Base-by-base conservation (phyloP, 1,140 invertebrate genomes). In the Cotesia vestalis region DNA sequence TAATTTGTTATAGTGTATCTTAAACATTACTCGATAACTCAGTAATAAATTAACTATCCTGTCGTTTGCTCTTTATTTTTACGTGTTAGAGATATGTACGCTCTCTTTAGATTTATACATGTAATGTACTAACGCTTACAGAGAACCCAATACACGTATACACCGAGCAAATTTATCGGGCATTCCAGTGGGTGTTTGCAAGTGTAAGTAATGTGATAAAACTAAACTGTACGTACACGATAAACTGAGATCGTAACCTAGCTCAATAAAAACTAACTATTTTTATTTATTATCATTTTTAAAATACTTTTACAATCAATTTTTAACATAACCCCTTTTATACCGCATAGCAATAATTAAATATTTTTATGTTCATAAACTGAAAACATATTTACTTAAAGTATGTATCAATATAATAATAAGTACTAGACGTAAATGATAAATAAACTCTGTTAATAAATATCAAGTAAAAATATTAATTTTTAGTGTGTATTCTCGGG, bases 1-100 rank as follows among this genome's bases (percentile, higher is more conserved):
- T 55, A 55, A 55, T 55, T 55, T 55, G 53, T 55, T 55, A 14
- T n/a, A 17, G 53, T 55, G 53, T 55, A 55, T 55, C 53, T 55
- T 17, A 14, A 55, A 14, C 53, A 55, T 55, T n/a, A 55, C n/a
- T 55, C 17, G 53, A 55, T 55, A 55, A 55, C 53, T 55, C 53
- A 55, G 53, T n/a, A 55, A 55, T 55, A 55, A 55, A 55, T 55
- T 55, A 55, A 17, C 53, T 55, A 55, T 55, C 12, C 12, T 55
- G 53, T 55, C 53, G n/a, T 55, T 55, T n/a, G 53, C 12, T 14
- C 3, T 55, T 17, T 55, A 55, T 55, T 55, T 55, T 55, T 55
- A n/a, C 53, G 53, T 55, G 53, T 55, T 14, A 55, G 53, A 55
- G 53, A 55, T 55, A 14, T 55, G 9, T 14, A 17, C 17, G 53